Base-by-base conservation (phyloP, 2,797 vertebrate species). In the Protonibea diacanthus region DNA sequence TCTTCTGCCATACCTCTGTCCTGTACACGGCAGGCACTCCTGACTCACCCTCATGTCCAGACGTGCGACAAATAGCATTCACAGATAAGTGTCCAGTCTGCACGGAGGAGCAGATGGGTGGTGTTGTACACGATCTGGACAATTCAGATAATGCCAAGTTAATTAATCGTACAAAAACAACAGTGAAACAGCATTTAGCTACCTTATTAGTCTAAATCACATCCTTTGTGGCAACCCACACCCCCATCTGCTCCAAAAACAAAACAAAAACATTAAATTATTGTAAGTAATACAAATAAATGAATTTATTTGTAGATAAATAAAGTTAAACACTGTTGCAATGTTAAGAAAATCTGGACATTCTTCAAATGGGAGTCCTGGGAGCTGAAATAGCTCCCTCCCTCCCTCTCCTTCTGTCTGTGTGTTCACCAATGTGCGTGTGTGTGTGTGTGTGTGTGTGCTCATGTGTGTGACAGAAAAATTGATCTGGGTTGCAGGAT, bases 401-500 rank as follows among this genome's bases (percentile, higher is more conserved):
- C 51, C 20, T 25, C 20, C 45, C 6, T 61, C 23, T 27, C 48
- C 12, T 23, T 25, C 15, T 65, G 23, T 29, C 9, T 23, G 17
- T 67, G 12, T 74, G n/a, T 58, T 5, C 27, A 15, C 64, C 14
- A 40, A 25, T 65, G 52, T 47, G 73, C 59, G 56, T 42, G 10
- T 29, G 29, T 72, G 55, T 64, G 38, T 27, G 49, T 27, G 52
- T n/a, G 52, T 21, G 48, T 21, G 51, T 3, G 33, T 4, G 52
- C 14, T 2, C 25, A n/a, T 81, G 66, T 81, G 70, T 88, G 82
- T 70, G 80, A 76, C 75, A 74, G 68, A 78, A 78, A 88, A 76
- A 91, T 91, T 76, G 83, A 92, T 93, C 86, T 77, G 63, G 60
- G 63, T 65, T 74, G 75, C 58, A 71, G 83, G 86, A 90, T 87